Base-by-base conservation (phyloP, 1,140 invertebrate genomes). In the Cryptotermes secundus region DNA sequence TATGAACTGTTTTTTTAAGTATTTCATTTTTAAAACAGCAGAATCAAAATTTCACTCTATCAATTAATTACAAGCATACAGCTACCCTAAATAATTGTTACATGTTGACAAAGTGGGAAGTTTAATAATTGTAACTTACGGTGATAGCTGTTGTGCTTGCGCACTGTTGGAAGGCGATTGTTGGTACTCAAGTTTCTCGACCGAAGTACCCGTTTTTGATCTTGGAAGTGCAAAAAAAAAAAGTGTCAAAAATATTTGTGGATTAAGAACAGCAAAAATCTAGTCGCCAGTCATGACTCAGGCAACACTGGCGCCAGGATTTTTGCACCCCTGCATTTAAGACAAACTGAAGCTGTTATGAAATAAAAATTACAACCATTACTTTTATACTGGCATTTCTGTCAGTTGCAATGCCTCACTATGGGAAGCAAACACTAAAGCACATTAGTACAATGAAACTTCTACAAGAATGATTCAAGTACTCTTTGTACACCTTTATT, bases 31-130 rank as follows among this genome's bases (percentile, higher is more conserved):
- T 38, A 38, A 38, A 4, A 38, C 4, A 38, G 38, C 38, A 38
- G 12, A 38, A 6, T 38, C 38, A 38, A 38, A 38, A 38, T 72
- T 72, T 72, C 59, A 72, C 59, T 72, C 26, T 72, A 72, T 72
- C n/a, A 26, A 72, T 1, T 31, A 72, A 49, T 31, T 9, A 72
- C 9, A 31, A 7, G n/a, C 59, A 14, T 6, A 2, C 9, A 72
- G 26, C n/a, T 72, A 26, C 26, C 59, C 59, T 31, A 72, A 31
- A 72, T 31, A 72, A n/a, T 2, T 72, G 59, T n/a, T 7, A 14
- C 88, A 88, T 87, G 85, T 85, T 85, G 85, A 85, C 31, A 12
- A 84, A 82, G 59, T 80, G 84, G 79, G 83, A 79, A 84, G 9
- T 26, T n/a, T 72, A 72, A 72, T 72, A 72, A 72, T 72, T 31